A percentile compares a stretch with the other conserved stretches of the same genome.
phyloP scores from a whole-genome alignment of 1,140 invertebrate species.

The Calycopis cecrops region DNA sequence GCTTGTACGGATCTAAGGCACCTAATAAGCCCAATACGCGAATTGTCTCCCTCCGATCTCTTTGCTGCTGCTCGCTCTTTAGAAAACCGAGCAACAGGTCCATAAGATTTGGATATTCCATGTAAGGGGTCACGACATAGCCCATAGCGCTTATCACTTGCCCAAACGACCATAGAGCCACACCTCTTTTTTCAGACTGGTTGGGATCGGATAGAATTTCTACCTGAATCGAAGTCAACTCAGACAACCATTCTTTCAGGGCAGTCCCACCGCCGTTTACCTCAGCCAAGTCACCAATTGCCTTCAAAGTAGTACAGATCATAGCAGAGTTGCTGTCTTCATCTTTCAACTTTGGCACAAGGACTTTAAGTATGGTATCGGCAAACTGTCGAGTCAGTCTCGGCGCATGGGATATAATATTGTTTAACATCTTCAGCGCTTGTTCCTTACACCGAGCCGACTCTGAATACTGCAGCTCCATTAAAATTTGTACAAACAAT shows the following conservation, averaged over 20 bases:
- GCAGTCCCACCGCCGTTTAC: constrained; percentile 91
- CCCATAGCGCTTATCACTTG: constrained; percentile 97
- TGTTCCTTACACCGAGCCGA: constrained; percentile 97
- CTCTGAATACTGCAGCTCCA: constrained; percentile 95
- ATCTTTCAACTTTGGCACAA: constrained; percentile 96
- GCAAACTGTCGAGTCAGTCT: constrained; percentile 96
- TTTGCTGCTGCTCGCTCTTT: constrained; percentile 93
- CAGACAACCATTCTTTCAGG: constrained; percentile 92
- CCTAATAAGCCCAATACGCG: constrained; percentile 94
- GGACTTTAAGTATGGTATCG: constrained; percentile 94
- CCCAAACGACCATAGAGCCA: constrained; percentile 95
- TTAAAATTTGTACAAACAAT: constrained; percentile 93
- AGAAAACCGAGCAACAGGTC: constrained; percentile 97
- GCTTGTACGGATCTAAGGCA: constrained; percentile 97
- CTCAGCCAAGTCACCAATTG: constrained; percentile 96
- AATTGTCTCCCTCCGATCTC: constrained; percentile 91
- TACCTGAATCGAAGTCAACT: constrained; percentile 91
- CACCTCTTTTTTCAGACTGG: constrained; percentile 93
- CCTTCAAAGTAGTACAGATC: constrained; percentile 90
- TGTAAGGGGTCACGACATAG: constrained; percentile 93
- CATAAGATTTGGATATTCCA: constrained; percentile 93
- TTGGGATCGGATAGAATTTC: constrained; percentile 96
- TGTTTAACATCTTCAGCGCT: constrained; percentile 95
- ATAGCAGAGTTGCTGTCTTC: constrained; percentile 94
- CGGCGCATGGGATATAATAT: constrained; percentile 95